Evolutionary conservation across 2,888 invertebrate species (phyloP).

Genomic region (Cerastis leucographa): DNA sequence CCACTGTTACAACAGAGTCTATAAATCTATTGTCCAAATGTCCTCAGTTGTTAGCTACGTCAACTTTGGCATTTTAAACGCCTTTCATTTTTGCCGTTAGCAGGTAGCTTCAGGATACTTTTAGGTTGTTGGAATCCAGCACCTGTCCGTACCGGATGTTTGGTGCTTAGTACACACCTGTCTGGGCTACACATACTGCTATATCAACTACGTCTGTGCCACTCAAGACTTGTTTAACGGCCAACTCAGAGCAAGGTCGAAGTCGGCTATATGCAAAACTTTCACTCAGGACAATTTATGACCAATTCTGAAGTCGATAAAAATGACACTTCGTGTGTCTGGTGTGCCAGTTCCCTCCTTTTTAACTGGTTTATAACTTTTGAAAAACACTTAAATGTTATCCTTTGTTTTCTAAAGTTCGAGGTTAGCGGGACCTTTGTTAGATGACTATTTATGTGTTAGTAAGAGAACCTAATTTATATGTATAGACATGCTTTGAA

Average conservation of each 20-base stretch:
- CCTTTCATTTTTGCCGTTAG: conserved; percentile 68
- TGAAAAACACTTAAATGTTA: not conserved
- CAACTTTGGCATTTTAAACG: conserved; percentile 63
- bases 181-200: conserved; percentile 44
- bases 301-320: conserved; percentile 48
- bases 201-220: conserved; percentile 46
- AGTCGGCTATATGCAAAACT: conserved; percentile 71
- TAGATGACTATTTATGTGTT: not conserved
- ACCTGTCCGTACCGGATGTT: conserved; percentile 73
- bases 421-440: conserved; percentile 18
- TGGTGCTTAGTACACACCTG: conserved; percentile 64
- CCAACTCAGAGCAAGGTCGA: conserved; percentile 71
- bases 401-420: conserved; percentile 12
- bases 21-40: conserved; percentile 40
- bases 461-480: not conserved
- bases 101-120: conserved; percentile 54
- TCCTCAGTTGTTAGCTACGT: conserved; percentile 49
- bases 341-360: conserved; percentile 45
- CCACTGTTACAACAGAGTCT: not conserved
- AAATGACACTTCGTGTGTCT: conserved; percentile 24
- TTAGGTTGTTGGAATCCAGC: conserved; percentile 60
- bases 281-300: conserved; percentile 69
- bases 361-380: conserved; percentile 19
- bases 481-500: conserved; percentile 1
- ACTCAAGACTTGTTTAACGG: conserved; percentile 70